phyloP scores from a whole-genome alignment of 2,113 vertebrate genomes.

The Psammodynastes pulverulentus region DNA sequence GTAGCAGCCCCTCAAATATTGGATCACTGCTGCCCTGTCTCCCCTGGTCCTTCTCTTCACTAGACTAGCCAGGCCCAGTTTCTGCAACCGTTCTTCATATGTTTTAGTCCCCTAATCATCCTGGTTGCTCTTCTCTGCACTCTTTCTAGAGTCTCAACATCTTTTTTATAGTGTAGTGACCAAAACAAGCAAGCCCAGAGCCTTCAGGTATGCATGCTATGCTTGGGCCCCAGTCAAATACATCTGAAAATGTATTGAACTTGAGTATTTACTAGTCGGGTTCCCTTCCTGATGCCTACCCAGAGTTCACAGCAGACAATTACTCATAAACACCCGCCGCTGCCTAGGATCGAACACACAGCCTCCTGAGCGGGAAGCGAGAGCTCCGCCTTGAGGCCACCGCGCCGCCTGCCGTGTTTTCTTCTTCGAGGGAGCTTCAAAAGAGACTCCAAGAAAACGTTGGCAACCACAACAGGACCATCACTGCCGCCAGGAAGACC shows the following conservation, averaged over 20 bases:
- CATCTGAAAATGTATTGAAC: constrained; percentile 20
- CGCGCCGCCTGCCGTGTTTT: fast-evolving
- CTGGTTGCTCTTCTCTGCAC: no score
- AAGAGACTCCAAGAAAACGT: background rate
- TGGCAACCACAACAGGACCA: constrained; percentile 73
- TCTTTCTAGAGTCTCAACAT: no score
- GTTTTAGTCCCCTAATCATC: no score
- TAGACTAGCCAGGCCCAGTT: no score
- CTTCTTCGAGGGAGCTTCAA: background rate
- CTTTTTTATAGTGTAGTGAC: no score
- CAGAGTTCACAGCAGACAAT: background rate
- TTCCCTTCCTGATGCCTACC: background rate
- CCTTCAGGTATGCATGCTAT: background rate
- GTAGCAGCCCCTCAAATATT: no score
- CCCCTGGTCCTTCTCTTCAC: no score
- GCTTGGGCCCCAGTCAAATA: background rate
- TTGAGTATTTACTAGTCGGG: no score
- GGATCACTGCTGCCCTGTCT: no score
- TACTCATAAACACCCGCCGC: background rate
- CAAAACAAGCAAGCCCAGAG: background rate
- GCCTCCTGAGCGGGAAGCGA: background rate
- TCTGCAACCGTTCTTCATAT: no score
- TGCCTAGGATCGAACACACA: background rate
- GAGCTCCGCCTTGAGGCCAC: background rate
- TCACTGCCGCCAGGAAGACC: constrained; percentile 62